Evolutionary conservation across 1,140 invertebrate species (phyloP).

Genomic region (Drosophila tristis): DNA sequence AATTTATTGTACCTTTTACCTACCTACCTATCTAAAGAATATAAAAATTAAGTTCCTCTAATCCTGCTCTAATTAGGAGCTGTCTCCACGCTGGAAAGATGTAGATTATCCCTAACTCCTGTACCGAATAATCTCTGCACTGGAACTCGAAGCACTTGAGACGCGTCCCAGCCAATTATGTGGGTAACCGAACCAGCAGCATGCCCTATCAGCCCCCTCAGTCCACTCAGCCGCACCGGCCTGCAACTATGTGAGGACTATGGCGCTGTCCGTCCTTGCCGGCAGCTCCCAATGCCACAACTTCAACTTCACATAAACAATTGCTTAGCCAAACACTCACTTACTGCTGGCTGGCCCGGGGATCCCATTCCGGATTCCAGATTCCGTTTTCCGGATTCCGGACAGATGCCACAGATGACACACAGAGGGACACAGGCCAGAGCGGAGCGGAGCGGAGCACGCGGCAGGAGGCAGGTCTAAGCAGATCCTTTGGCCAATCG

Average conservation of each 20-base stretch:
- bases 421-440: not conserved
- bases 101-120: too few relatives aligned
- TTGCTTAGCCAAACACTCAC: constrained; percentile 75
- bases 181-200: too few relatives aligned
- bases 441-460: not conserved
- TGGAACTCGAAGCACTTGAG: too few relatives aligned
- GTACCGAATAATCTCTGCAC: too few relatives aligned
- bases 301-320: constrained; percentile 73
- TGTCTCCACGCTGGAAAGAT: too few relatives aligned
- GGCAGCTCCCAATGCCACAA: constrained; percentile 41
- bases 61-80: too few relatives aligned
- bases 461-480: not conserved
- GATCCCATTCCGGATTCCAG: not conserved
- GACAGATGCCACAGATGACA: constrained; percentile 39
- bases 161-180: too few relatives aligned
- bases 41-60: too few relatives aligned
- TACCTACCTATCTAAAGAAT: too few relatives aligned
- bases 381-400: constrained; percentile 29
- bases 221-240: not conserved
- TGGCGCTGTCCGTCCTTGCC: constrained; percentile 17
- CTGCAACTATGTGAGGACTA: constrained; percentile 30
- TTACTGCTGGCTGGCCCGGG: constrained; percentile 7
- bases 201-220: too few relatives aligned
- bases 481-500: constrained; percentile 33
- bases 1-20: too few relatives aligned